Percentiles rank a stretch among this genome's conserved stretches.
These are phyloP conservation scores for Serilophus lunatus DNA, from an alignment of 2,113 vertebrate species.

Conservation along the genomic window DNA sequence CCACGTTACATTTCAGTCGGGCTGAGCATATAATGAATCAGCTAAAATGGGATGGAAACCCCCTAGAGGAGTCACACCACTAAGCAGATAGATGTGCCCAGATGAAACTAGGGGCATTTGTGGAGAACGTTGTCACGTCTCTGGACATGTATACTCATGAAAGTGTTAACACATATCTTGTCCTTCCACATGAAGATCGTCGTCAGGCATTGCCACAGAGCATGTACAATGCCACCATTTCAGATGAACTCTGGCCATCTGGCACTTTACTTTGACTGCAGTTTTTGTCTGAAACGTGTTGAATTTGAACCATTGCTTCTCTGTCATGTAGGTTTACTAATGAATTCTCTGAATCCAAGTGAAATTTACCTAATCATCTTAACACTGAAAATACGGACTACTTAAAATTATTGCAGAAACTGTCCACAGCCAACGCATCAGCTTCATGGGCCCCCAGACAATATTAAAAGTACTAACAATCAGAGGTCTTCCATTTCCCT, in stretches of 20 bases:
- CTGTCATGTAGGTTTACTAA: background rate
- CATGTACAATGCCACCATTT: background rate
- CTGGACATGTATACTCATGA: background rate
- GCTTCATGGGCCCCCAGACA: background rate
- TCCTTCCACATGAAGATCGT: background rate
- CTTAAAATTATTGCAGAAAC: background rate
- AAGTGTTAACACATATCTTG: background rate
- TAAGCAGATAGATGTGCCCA: background rate
- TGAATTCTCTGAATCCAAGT: background rate
- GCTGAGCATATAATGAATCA: background rate
- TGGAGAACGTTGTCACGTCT: background rate
- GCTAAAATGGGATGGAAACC: background rate
- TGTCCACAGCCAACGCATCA: background rate
- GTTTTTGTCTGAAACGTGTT: background rate
- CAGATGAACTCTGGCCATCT: background rate
- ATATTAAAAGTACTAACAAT: background rate
- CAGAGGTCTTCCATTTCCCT: background rate
- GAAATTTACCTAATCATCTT: background rate
- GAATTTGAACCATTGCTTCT: background rate
- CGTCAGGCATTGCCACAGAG: accelerated
- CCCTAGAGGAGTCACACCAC: background rate
- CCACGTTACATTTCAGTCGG: background rate
- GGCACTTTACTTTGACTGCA: background rate
- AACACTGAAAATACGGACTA: background rate
- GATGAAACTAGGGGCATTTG: background rate